Percentiles rank a stretch among this genome's conserved stretches.
Evolutionary conservation across 1,140 invertebrate genomes (phyloP).

Genomic region (Heliconius himera): DNA sequence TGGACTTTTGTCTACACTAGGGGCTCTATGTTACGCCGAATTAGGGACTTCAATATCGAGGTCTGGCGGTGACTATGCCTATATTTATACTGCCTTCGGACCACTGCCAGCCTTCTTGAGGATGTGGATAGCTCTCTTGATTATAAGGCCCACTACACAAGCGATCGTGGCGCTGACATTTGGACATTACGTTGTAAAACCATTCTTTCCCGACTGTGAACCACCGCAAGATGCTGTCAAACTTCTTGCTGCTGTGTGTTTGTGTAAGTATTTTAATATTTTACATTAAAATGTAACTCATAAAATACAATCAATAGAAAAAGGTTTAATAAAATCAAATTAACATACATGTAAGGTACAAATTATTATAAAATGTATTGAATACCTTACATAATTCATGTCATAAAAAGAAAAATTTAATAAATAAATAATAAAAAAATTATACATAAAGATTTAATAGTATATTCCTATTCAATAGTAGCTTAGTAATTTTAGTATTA

Average conservation of each 20-base stretch:
- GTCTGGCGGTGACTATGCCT: conserved; percentile 94
- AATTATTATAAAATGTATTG: too few species aligned
- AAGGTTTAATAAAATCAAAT: background rate
- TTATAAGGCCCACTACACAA: conserved; percentile 91
- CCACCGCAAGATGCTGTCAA: conserved; percentile 85
- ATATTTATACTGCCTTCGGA: conserved; percentile 93
- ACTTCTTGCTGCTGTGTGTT: conserved; percentile 87
- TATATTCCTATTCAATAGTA: background rate
- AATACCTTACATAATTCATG: too few species aligned
- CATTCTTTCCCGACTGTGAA: conserved; percentile 89
- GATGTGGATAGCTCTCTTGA: conserved; percentile 93
- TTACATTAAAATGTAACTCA: background rate
- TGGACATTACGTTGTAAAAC: conserved; percentile 90
- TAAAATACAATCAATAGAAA: background rate
- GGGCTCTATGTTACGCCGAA: conserved; percentile 93
- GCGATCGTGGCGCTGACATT: conserved; percentile 93
- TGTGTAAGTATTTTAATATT: conserved; percentile 84
- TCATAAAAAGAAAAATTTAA: too few species aligned
- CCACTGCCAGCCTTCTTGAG: conserved; percentile 93
- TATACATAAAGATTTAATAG: background rate
- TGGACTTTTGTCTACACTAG: conserved; percentile 88
- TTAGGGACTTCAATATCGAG: conserved; percentile 90
- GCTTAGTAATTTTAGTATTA: background rate
- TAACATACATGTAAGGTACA: background rate
- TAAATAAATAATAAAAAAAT: too few species aligned